Evolutionary conservation across 2,888 invertebrate species (phyloP), one percentile per base, ranked within the genome.

Genomic region (Crepidodera aurea): DNA sequence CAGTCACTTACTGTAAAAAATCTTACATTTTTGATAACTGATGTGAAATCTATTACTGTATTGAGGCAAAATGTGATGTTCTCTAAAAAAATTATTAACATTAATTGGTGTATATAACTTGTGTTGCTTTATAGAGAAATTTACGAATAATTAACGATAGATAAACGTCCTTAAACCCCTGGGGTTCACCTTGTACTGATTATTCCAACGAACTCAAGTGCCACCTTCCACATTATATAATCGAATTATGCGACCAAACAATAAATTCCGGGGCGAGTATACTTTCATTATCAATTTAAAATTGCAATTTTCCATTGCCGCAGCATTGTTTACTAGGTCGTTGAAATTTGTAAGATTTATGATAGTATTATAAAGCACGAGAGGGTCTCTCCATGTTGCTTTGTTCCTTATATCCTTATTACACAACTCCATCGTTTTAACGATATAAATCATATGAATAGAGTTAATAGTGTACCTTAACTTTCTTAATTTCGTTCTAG

Each of bases 271-370:
- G 2, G 32, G 39, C 27, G 27, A 54, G 12, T 19, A 44, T 29
- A 48, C 29, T 39, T 60, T 56, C 61, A 59, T 53, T 15, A 54
- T 48, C 57, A 62, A 54, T 55, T 64, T 62, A 59, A 66, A 62
- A 66, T 56, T 59, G 62, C 50, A 59, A 51, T 64, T 56, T 62
- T 51, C 50, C 34, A 48, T 48, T 51, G 51, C 51, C 62, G 51
- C 59, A 57, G 55, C 56, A 64, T 60, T 62, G 64, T 66, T 59
- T 64, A 54, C 57, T 32, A 48, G 59, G 56, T 64, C 59, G 64
- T 64, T 62, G 61, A 64, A 66, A 62, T 54, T 64, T 62, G 51
- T 48, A 54, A 64, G 64, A 61, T 64, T 66, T 66, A 66, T 66
- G 40, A 46, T 39, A 48, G 54, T 53, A 51, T 62, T 55, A 62